Evolutionary conservation across 2,797 vertebrate species (phyloP), one percentile per base, ranked within the genome.

Genomic region (Chelidonichthys spinosus): DNA sequence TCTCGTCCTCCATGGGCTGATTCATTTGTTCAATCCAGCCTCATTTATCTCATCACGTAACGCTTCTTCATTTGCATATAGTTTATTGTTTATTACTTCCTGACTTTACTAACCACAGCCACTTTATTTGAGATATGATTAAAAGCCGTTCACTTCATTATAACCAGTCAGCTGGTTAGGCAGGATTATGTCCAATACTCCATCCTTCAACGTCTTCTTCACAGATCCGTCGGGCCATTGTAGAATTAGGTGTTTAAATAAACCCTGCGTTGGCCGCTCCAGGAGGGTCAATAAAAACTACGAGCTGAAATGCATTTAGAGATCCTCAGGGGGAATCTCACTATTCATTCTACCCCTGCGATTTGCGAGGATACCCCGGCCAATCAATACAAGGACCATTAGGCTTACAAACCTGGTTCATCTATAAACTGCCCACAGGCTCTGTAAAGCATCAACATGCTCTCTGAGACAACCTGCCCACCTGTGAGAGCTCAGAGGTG

Each of bases 351-450:
- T 81, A 62, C 78, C 89, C 82, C 72, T 83, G 64, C 83, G 54
- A 90, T 91, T 87, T 85, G 89, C 55, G 59, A 88, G 87, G 85
- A 90, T 86, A 84, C 72, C 86, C 90, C 77, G 69, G 59, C 82
- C 88, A 91, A 94, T 95, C 94, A 91, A 95, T 95, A 91, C 91
- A 88, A 88, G 91, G 83, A 60, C 93, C 92, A 94, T 95, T 94
- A 94, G 81, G 79, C 89, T 93, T 95, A 93, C 92, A 94, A 95
- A 94, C 87, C 85, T 74, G 71, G 66, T 72, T 85, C 55, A 65
- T 91, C 88, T 81, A 88, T 91, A 91, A 93, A 92, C 87, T 70
- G 58, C 66, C 69, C 60, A 61, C 66, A 79, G 76, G 79, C 79
- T 87, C 79, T 72, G 66, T 61, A 54, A 75, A 84, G 81, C 82